phyloP scores from a whole-genome alignment of 2,888 invertebrate species.

The Rhingia rostrata region DNA sequence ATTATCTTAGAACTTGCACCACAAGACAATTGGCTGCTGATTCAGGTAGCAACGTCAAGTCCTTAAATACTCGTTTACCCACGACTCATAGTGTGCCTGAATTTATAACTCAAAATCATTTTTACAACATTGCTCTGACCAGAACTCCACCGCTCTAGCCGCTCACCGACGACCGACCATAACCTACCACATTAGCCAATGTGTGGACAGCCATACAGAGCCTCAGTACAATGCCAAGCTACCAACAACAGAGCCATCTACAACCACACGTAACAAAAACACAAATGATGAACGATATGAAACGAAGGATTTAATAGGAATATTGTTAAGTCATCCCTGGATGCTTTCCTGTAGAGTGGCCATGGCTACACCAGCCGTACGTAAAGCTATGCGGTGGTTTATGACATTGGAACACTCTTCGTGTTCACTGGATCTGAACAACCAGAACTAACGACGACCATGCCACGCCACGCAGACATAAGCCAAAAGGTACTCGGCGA shows the following conservation, averaged over 20 bases:
- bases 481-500: background rate
- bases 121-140: conserved; percentile 29
- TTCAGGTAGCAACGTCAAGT: conserved; percentile 32
- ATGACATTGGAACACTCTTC: conserved; percentile 32
- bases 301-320: conserved; percentile 61
- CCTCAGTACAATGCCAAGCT: background rate
- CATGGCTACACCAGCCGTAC: conserved; percentile 11
- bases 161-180: background rate
- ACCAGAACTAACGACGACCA: conserved; percentile 21
- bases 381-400: conserved; percentile 56
- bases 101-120: conserved; percentile 46
- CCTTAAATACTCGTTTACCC: conserved; percentile 33
- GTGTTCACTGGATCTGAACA: conserved; percentile 45
- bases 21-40: background rate
- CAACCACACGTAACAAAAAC: conserved; percentile 31
- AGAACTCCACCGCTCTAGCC: background rate
- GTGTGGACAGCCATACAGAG: conserved; percentile 51
- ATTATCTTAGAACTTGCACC: background rate
- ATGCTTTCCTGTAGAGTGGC: conserved; percentile 5
- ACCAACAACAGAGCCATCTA: background rate
- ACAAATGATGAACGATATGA: conserved; percentile 59
- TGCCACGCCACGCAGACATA: conserved; percentile 3
- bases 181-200: conserved; percentile 42
- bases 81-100: conserved; percentile 36
- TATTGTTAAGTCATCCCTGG: conserved; percentile 55